Evolutionary conservation across 2,113 vertebrate species (phyloP).

Genomic region (Hippocampus comes): DNA sequence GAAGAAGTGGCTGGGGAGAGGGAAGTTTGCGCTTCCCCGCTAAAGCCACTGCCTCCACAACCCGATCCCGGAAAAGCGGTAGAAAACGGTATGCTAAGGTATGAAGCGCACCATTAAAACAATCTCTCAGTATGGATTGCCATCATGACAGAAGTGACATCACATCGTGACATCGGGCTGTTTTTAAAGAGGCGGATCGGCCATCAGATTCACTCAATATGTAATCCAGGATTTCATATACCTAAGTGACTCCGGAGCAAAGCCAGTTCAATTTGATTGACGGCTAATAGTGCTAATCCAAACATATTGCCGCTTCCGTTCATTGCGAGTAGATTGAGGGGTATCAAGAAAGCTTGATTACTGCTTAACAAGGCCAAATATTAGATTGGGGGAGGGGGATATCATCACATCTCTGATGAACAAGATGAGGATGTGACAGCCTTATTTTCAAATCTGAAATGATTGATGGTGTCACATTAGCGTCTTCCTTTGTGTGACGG

Average conservation of each 20-base stretch:
- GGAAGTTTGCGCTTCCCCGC: too few relatives aligned
- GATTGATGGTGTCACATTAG: constrained; percentile 44
- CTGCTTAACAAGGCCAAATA: constrained; percentile 8
- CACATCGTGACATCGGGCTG: constrained; percentile 2
- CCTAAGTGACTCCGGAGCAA: not conserved
- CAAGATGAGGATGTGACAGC: constrained; percentile 4
- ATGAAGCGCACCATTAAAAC: not conserved
- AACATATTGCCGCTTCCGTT: constrained; percentile 2
- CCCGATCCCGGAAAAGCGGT: too few relatives aligned
- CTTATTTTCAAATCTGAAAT: constrained; percentile 13
- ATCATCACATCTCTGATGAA: constrained; percentile 20
- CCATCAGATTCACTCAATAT: constrained; percentile 14
- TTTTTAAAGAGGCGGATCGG: constrained; percentile 7
- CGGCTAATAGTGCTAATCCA: constrained; percentile 35
- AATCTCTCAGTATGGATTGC: not conserved
- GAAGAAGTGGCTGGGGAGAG: too few relatives aligned
- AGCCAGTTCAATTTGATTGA: constrained; percentile 3
- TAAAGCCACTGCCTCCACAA: too few relatives aligned
- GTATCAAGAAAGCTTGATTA: constrained; percentile 11
- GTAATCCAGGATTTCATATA: not conserved
- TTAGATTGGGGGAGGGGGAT: not conserved
- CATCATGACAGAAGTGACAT: not conserved
- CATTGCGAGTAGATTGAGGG: not conserved
- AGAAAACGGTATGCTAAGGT: too few relatives aligned
- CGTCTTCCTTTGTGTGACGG: too few relatives aligned